Evolutionary conservation across 2,113 vertebrate species (phyloP), one percentile per base, ranked within the genome.

Genomic region (Psophia crepitans): DNA sequence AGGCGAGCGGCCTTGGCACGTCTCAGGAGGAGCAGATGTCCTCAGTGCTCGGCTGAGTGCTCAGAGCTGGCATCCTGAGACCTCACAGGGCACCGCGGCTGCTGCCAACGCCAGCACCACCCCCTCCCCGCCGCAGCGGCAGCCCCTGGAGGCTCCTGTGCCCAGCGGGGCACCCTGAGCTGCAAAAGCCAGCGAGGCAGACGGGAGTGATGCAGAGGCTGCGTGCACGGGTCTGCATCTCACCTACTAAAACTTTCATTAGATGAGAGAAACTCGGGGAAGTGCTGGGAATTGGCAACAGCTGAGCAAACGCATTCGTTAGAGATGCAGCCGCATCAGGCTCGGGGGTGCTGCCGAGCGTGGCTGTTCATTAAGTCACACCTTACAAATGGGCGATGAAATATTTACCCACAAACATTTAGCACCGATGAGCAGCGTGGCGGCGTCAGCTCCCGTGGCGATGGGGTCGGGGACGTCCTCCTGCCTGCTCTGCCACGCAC

Each of bases 41-140:
- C 70, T 24, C 3, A 1, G 65, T 23, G 65, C 43, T 22, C 1
- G 61, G 44, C 48, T 12, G 44, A 18, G 60, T 22, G 78, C 77
- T n/a, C 80, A 56, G 26, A 56, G 26, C 51, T 39, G 69, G 43
- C 77, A 81, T 18, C 43, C 48, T 14, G 15, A 17, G 48, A n/a
- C 21, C 23, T 5, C 28, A 6, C 20, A 2, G 56, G 48, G 30
- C 63, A 61, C 48, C 3, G 3, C 0, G 3, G 41, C 24, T 1
- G 1, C 32, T 17, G 64, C 44, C 61, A 6, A 11, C 5, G 28
- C 70, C 39, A 33, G 61, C 54, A 69, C 61, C 61, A 15, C 27
- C 41, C 27, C 39, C 23, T 51, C 10, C 30, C 12, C 1, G 2
- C n/a, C 1, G 2, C 8, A 3, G 32, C 3, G 1, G 39, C 46